Base-by-base conservation (phyloP, 2,888 invertebrate genomes). In the Frankliniella fusca region DNA sequence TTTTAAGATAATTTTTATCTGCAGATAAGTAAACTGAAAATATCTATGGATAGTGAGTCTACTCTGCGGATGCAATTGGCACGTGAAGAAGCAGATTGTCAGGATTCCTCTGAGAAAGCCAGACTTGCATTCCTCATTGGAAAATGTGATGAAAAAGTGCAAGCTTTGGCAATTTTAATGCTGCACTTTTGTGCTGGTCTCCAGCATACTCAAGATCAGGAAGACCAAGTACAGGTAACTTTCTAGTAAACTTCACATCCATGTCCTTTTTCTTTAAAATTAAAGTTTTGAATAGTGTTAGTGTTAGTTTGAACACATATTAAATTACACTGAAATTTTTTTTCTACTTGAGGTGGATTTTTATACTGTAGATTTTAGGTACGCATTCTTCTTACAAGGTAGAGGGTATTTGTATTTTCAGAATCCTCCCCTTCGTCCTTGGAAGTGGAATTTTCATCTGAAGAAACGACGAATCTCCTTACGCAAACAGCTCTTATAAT, bases 181-280 rank as follows among this genome's bases (percentile, higher is more conserved):
- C 90, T 98, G 85, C 97, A 98, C 89, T 95, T 97, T 88, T 98
- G 97, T 89, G 95, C 97, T 7, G 98, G 97, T 5, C 91, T 98
- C 83, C 97, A 98, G 87, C 92, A 94, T 85, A 93, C 94, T 87
- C 92, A 93, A 88, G 92, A 87, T 27, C 70, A 76, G 27, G 70
- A 76, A 12, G 70, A 76, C 27, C 70, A 76, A 27, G 27, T 76
- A 27, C 70, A 76, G 70, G 70, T 76, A 76, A 76, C 27, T 76
- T 23, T 76, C 0, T 54, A 8, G 8, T 15, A 7, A 54, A 20
- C 15, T 54, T 15, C 20, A 20, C 20, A 54, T 54, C n/a, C n/a
- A n/a, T n/a, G n/a, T n/a, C 12, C 2, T 54, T 7, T 18, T 54
- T 2, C 15, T 54, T 15, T 54, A 54, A 12, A 15, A 15, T 1